Conservation (phyloP, 2,888 invertebrate species). For the Acrobasis suavella region DNA sequence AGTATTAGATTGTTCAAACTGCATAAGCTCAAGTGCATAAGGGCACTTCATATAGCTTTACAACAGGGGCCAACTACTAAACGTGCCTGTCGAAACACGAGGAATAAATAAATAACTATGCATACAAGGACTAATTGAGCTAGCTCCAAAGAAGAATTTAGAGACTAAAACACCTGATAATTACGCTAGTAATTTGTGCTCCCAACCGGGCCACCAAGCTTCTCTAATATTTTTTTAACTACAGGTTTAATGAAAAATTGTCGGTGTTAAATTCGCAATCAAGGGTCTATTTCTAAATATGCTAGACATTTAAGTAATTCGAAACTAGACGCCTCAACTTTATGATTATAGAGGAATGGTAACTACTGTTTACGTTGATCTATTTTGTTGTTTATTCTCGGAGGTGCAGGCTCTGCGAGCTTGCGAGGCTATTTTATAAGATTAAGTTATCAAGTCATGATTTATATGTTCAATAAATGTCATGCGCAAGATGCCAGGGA, state of each 20-base stretch:
- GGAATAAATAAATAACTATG: no score
- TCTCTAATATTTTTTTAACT: slow-evolving; percentile 9
- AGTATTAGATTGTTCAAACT: no score
- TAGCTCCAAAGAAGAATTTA: no score
- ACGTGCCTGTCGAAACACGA: no score
- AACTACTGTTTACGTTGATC: slow-evolving; percentile 12
- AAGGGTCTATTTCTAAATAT: background rate
- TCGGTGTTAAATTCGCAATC: slow-evolving; percentile 1
- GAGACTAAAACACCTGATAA: no score
- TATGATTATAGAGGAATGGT: slow-evolving; percentile 9
- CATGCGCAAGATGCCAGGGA: slow-evolving; percentile 39
- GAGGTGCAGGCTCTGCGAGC: slow-evolving; percentile 21
- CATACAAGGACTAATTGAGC: no score
- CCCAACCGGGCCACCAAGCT: no score
- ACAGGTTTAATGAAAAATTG: background rate
- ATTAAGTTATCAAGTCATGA: slow-evolving; percentile 64
- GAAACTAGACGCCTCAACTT: slow-evolving; percentile 14
- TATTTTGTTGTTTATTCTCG: slow-evolving; percentile 13
- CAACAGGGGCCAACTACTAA: no score
- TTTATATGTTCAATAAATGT: slow-evolving; percentile 62
- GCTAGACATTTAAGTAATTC: slow-evolving; percentile 12
- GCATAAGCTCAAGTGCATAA: no score
- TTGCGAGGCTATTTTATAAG: slow-evolving; percentile 43
- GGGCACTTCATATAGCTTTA: no score
- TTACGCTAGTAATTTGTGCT: no score